Evolutionary conservation across 2,797 vertebrate species (phyloP).

Genomic region (Coranthus polyacanthus): DNA sequence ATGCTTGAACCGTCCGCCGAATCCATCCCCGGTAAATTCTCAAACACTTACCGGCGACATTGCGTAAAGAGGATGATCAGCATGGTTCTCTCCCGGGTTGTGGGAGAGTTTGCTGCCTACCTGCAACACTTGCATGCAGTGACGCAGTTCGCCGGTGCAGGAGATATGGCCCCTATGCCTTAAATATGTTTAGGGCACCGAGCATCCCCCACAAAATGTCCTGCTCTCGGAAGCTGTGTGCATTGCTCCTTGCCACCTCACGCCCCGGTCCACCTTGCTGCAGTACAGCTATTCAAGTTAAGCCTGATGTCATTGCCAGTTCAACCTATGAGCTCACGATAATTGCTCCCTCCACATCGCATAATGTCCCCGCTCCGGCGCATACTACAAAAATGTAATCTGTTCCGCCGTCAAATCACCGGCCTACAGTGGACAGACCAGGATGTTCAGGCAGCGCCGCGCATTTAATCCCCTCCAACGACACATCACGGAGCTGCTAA

Average conservation of each 20-base stretch:
- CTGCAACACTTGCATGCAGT: constrained; percentile 81
- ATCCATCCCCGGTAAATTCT: constrained; percentile 83
- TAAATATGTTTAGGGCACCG: constrained; percentile 48
- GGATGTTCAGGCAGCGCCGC: constrained; percentile 50
- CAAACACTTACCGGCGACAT: constrained; percentile 76
- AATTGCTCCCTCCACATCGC: constrained; percentile 51
- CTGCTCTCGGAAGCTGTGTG: constrained; percentile 44
- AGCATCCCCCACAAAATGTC: constrained; percentile 49
- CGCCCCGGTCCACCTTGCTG: constrained; percentile 60
- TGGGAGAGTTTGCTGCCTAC: constrained; percentile 75
- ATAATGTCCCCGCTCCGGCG: constrained; percentile 24
- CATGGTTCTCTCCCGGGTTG: constrained; percentile 73
- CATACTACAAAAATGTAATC: constrained; percentile 5
- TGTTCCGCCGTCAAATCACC: constrained; percentile 28
- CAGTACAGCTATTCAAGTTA: constrained; percentile 41
- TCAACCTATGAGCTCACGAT: constrained; percentile 47
- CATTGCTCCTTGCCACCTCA: constrained; percentile 44
- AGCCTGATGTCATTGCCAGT: constrained; percentile 63
- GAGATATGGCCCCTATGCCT: constrained; percentile 55
- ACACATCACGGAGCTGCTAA: constrained; percentile 61
- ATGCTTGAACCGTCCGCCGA: constrained; percentile 80
- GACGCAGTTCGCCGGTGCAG: constrained; percentile 85
- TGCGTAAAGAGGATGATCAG: constrained; percentile 63
- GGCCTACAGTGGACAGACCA: constrained; percentile 35
- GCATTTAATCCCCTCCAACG: constrained; percentile 61